phyloP scores from a whole-genome alignment of 2,797 vertebrate species.

The Telmatherina bonti region DNA sequence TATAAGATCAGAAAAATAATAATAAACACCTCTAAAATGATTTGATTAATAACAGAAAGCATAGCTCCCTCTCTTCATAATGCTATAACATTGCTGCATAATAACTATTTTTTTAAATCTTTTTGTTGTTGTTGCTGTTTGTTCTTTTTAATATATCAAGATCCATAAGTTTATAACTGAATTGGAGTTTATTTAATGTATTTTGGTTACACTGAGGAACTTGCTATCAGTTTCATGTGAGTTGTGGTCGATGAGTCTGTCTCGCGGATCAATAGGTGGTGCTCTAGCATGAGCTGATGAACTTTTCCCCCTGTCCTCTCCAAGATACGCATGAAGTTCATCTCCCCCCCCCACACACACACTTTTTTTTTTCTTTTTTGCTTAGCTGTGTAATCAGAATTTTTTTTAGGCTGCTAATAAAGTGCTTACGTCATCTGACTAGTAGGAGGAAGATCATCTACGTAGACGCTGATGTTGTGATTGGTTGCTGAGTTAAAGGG shows the following conservation, averaged over 20 bases:
- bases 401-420: slow-evolving; percentile 59
- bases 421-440: slow-evolving; percentile 70
- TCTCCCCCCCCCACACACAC: slow-evolving; percentile 29
- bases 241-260: slow-evolving; percentile 37
- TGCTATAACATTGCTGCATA: too few species aligned
- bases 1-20: slow-evolving; percentile 17
- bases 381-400: slow-evolving; percentile 40
- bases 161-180: neutral
- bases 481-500: slow-evolving; percentile 36
- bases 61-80: slow-evolving; percentile 53
- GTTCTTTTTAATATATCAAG: too few species aligned
- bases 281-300: slow-evolving; percentile 68
- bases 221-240: slow-evolving; percentile 39
- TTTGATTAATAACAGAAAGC: neutral
- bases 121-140: too few species aligned
- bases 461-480: slow-evolving; percentile 53
- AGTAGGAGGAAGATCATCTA: slow-evolving; percentile 39
- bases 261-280: slow-evolving; percentile 72
- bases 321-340: slow-evolving; percentile 39
- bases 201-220: slow-evolving; percentile 20
- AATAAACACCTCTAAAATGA: neutral
- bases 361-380: neutral
- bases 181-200: slow-evolving; percentile 17
- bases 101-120: slow-evolving; percentile 9
- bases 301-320: slow-evolving; percentile 62